These are phyloP conservation scores for Centrocercus urophasianus DNA, from an alignment of 2,113 vertebrate genomes.

Conservation along the genomic window DNA sequence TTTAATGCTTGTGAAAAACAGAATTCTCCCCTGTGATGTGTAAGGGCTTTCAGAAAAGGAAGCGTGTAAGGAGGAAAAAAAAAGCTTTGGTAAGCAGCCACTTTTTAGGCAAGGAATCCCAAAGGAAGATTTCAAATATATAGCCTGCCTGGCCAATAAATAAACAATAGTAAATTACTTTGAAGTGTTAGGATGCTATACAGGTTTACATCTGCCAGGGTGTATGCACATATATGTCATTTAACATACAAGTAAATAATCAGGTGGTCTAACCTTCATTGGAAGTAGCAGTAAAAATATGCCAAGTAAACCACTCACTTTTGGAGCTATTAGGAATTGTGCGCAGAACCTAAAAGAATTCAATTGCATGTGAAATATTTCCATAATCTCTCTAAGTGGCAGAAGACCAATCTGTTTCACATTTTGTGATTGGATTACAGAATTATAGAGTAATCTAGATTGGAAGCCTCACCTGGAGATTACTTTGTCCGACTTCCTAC, in stretches of 20 bases:
- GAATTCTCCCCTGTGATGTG: background rate
- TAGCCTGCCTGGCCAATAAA: background rate
- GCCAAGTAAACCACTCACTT: background rate
- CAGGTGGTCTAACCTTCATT: background rate
- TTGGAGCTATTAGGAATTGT: background rate
- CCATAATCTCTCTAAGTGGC: background rate
- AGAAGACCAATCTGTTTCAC: background rate
- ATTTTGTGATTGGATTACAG: background rate
- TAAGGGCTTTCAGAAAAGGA: conserved; percentile 4
- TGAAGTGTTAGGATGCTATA: background rate
- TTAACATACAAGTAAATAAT: background rate
- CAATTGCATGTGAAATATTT: background rate
- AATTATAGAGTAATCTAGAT: background rate
- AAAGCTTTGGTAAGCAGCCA: background rate
- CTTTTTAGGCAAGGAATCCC: background rate
- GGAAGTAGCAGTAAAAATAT: conserved; percentile 1
- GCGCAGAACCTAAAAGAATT: background rate
- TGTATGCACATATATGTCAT: background rate
- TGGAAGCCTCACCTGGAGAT: background rate
- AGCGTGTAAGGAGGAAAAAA: background rate
- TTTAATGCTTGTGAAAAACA: conserved; percentile 15
- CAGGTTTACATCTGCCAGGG: background rate
- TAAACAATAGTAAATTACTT: background rate
- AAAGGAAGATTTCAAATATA: background rate
- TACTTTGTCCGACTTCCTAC: background rate